Conservation (phyloP, 2,888 invertebrate genomes). For the Entomobrya multifasciata region DNA sequence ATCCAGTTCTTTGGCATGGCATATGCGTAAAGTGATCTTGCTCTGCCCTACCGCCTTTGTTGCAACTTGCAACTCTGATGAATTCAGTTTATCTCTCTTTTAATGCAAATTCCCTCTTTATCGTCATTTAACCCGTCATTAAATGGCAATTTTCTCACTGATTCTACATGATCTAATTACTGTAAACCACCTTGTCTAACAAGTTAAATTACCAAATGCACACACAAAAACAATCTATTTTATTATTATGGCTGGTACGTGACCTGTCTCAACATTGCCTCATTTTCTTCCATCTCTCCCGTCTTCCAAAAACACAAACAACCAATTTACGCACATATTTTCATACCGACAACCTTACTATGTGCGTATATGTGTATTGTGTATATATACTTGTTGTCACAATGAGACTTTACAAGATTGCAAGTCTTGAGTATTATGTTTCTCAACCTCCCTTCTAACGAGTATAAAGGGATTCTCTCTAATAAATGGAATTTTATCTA, state of each 20-base stretch:
- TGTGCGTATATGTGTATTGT: no score
- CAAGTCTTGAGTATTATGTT: slow-evolving; percentile 2
- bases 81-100: neutral
- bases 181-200: slow-evolving; percentile 45
- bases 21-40: no score
- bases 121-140: slow-evolving; percentile 55
- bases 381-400: neutral
- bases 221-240: slow-evolving; percentile 33
- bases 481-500: slow-evolving; percentile 76
- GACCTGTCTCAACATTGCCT: slow-evolving; percentile 65
- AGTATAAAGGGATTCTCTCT: slow-evolving; percentile 66
- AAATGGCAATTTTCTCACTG: slow-evolving; percentile 20
- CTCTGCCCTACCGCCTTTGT: neutral
- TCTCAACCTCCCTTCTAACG: slow-evolving; percentile 41
- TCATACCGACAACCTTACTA: no score
- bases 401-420: neutral
- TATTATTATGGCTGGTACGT: slow-evolving; percentile 54
- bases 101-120: slow-evolving; percentile 56
- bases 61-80: neutral
- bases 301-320: neutral
- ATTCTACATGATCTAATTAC: slow-evolving; percentile 52
- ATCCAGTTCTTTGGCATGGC: neutral
- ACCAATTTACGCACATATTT: neutral
- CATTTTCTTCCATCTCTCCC: slow-evolving; percentile 7
- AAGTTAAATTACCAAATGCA: slow-evolving; percentile 36